A percentile compares a stretch with the other conserved stretches of the same genome.
These are phyloP conservation scores for Homarus gammarus DNA, from an alignment of 2,888 invertebrate species.

Conservation along the genomic window DNA sequence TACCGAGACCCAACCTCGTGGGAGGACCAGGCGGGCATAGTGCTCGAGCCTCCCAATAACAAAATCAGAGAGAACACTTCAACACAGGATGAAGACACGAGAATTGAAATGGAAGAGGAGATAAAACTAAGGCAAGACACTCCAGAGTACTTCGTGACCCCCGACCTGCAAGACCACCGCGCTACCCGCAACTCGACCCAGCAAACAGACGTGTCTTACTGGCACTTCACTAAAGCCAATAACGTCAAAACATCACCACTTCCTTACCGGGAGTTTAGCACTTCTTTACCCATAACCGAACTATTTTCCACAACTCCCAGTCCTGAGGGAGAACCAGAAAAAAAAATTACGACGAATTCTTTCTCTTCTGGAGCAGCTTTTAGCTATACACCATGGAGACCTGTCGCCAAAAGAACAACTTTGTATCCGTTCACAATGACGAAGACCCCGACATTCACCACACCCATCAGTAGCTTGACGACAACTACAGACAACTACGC, in stretches of 20 bases:
- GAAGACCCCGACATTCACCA: background rate
- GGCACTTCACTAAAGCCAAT: conserved; percentile 18
- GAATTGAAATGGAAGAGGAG: background rate
- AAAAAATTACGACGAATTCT: background rate
- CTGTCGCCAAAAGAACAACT: conserved; percentile 8
- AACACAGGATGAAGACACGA: background rate
- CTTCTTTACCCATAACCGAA: conserved; percentile 1
- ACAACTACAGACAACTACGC: background rate
- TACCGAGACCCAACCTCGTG: background rate
- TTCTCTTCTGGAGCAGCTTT: background rate
- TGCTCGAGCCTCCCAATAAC: background rate
- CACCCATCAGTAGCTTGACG: conserved; percentile 7
- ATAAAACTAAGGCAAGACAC: background rate
- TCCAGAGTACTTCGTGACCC: too few species aligned
- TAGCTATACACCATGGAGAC: conserved; percentile 6
- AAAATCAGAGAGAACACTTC: background rate
- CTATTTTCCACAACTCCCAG: background rate
- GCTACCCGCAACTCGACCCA: background rate
- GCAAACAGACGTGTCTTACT: background rate
- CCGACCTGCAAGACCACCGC: background rate
- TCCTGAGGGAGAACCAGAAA: background rate
- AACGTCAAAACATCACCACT: conserved; percentile 39
- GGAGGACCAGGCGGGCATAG: background rate
- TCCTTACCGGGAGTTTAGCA: conserved; percentile 4
- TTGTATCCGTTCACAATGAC: background rate